These are phyloP conservation scores for Bubo blakistoni DNA, from an alignment of 2,113 vertebrate species.

Conservation along the genomic window DNA sequence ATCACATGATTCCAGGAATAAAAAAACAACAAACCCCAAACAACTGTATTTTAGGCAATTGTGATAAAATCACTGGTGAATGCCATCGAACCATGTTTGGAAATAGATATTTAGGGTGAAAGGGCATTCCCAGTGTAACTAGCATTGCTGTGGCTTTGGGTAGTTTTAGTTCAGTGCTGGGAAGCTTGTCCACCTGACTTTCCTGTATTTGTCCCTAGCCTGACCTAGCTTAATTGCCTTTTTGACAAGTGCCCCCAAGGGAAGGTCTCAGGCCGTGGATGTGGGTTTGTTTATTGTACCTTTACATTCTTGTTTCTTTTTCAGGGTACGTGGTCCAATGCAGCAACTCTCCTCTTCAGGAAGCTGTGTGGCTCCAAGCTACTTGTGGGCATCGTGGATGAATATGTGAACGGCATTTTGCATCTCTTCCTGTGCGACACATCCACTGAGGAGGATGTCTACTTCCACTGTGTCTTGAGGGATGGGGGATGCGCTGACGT, in stretches of 20 bases:
- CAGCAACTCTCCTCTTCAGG: conserved; percentile 77
- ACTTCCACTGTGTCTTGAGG: conserved; percentile 80
- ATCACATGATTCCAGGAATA: neutral
- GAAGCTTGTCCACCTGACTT: neutral
- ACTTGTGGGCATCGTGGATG: conserved; percentile 82
- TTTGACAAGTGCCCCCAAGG: neutral
- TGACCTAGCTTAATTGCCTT: neutral
- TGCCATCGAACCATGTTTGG: neutral
- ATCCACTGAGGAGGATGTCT: conserved; percentile 80
- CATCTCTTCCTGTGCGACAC: conserved; percentile 91
- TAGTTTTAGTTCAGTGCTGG: neutral
- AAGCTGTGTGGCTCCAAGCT: conserved; percentile 78
- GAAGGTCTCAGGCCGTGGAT: neutral
- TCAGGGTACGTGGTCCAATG: conserved; percentile 81
- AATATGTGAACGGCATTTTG: conserved; percentile 81
- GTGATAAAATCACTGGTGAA: neutral
- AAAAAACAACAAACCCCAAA: neutral
- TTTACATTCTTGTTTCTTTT: neutral
- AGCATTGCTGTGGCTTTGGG: neutral
- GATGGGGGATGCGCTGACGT: conserved; percentile 75
- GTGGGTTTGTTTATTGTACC: neutral
- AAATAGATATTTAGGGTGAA: neutral
- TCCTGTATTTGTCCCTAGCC: neutral
- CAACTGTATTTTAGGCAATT: neutral
- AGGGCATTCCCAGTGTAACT: neutral